Base-by-base conservation (phyloP, 2,888 invertebrate genomes). In the Lasioglossum figueresi region DNA sequence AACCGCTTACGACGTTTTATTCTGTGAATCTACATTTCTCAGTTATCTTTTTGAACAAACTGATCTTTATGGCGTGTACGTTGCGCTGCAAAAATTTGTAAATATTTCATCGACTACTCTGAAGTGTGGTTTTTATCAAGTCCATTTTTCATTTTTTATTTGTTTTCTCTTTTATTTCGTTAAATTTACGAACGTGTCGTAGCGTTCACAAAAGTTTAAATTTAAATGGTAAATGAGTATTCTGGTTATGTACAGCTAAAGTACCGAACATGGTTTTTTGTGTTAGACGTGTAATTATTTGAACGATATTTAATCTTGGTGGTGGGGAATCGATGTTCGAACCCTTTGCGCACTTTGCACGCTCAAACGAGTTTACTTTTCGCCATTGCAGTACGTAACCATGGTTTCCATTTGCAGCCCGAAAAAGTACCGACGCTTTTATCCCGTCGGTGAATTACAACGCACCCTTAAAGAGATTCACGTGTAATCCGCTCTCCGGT, bases 401-500 rank as follows among this genome's bases (percentile, higher is more conserved):
- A n/a, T n/a, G 31, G 37, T 43, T 31, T 31, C 10, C 23, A 16
- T 31, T 23, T 19, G 27, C 31, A n/a, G n/a, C 40, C 40, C 4
- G 19, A 16, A 8, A 14, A 31, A 68, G 34, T 37, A 23, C 43
- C 52, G 43, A 23, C 43, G 37, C 63, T 8, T 70, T 27, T 37
- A 68, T 81, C 10, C 37, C 27, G 48, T 43, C 40, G 34, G 59
- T 63, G 73, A 75, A 71, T 71, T 34, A 23, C 34, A 43, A 48
- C 27, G 63, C 59, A 40, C 19, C 68, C 37, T 68, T 68, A 68
- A 40, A 56, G n/a, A 23, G 48, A 75, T 76, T 63, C 75, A 56
- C 71, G 71, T 76, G 76, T 83, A 83, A 83, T 83, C 84, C 63
- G 23, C 83, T 83, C 76, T 34, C 76, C 27, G 48, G 76, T 31